A percentile compares a stretch with the other conserved stretches of the same genome.
Evolutionary conservation across 2,888 invertebrate species (phyloP).

Genomic region (Pseudoips prasinana): DNA sequence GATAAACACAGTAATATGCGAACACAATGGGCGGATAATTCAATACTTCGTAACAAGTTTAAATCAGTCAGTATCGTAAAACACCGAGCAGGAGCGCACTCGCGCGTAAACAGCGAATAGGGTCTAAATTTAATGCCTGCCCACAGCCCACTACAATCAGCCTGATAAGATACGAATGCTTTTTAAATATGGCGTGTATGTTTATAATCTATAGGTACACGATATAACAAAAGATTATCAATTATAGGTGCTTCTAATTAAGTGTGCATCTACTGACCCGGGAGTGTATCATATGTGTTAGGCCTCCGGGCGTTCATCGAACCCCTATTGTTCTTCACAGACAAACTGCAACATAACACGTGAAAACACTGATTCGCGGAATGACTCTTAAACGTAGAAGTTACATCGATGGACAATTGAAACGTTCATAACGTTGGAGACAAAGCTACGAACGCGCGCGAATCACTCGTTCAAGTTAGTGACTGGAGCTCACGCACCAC

Average conservation of each 20-base stretch:
- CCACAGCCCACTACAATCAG: slow-evolving; percentile 39
- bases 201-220: too few species aligned
- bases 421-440: slow-evolving; percentile 29
- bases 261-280: slow-evolving; percentile 51
- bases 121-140: slow-evolving; percentile 35
- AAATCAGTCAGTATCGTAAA: slow-evolving; percentile 45
- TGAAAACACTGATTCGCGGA: slow-evolving; percentile 33
- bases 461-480: slow-evolving; percentile 52
- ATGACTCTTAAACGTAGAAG: slow-evolving; percentile 29
- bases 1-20: slow-evolving; percentile 33
- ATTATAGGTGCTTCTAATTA: neutral
- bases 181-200: slow-evolving; percentile 31
- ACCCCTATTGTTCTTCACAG: slow-evolving; percentile 39
- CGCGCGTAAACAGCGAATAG: slow-evolving; percentile 43
- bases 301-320: slow-evolving; percentile 58
- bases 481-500: slow-evolving; percentile 49
- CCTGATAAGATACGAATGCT: slow-evolving; percentile 61
- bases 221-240: slow-evolving; percentile 42
- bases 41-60: slow-evolving; percentile 34
- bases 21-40: slow-evolving; percentile 44
- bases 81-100: slow-evolving; percentile 50
- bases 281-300: slow-evolving; percentile 49
- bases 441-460: slow-evolving; percentile 50
- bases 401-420: slow-evolving; percentile 46
- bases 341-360: slow-evolving; percentile 43